These are phyloP conservation scores for Atta colombica DNA, from an alignment of 1,140 invertebrate species.

Conservation along the genomic window DNA sequence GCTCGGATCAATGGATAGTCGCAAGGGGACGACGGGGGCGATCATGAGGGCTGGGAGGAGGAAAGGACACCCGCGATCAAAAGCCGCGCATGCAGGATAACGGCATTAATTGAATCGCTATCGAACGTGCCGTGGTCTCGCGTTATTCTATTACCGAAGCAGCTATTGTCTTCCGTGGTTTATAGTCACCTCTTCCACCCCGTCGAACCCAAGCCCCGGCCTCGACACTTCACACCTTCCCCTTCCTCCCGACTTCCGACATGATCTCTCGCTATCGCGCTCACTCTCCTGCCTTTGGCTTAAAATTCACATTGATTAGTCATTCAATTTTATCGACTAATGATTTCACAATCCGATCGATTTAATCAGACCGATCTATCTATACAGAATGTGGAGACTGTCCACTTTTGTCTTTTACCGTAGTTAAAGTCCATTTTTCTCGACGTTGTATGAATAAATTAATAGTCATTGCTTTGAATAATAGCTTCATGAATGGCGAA, in stretches of 20 bases:
- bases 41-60: not conserved
- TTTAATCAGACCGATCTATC: constrained; percentile 23
- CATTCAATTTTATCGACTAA: constrained; percentile 44
- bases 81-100: constrained; percentile 81
- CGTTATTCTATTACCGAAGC: constrained; percentile 85
- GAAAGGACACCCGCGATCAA: constrained; percentile 74
- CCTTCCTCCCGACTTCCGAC: not conserved
- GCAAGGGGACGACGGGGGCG: constrained; percentile 41
- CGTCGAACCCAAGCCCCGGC: constrained; percentile 30
- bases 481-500: constrained; percentile 12
- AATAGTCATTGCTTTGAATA: not conserved
- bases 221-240: constrained; percentile 41
- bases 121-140: constrained; percentile 80
- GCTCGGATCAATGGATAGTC: constrained; percentile 65
- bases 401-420: not conserved
- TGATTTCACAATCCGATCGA: constrained; percentile 24
- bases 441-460: not conserved
- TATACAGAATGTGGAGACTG: not conserved
- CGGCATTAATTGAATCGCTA: constrained; percentile 85
- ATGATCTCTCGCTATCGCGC: constrained; percentile 22
- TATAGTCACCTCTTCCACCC: constrained; percentile 79
- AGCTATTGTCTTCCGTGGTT: constrained; percentile 83
- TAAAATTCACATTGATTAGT: constrained; percentile 27
- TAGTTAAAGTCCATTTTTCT: not conserved
- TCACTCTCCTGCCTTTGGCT: not conserved